Base-by-base conservation (phyloP, 2,888 invertebrate genomes). In the Selenia dentaria region DNA sequence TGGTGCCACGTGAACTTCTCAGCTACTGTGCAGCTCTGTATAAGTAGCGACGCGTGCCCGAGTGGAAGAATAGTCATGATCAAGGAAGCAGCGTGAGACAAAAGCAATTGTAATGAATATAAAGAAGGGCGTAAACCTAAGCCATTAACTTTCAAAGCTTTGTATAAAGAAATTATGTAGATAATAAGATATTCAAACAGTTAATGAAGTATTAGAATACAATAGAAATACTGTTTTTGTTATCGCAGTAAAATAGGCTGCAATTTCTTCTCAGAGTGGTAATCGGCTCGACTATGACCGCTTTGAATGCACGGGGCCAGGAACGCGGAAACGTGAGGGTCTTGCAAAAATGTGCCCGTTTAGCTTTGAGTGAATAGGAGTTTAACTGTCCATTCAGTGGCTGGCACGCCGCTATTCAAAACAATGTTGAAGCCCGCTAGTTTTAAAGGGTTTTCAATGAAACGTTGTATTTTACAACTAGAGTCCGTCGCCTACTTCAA, bases 311-410 rank as follows among this genome's bases (percentile, higher is more conserved):
- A 58, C 54, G 51, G 57, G 49, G 47, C 53, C 51, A 62, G 72
- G 83, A 83, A 83, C 70, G 83, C 83, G 83, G 83, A 83, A 83
- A 78, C 74, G 67, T 63, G 62, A 70, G 69, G 65, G 68, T 69
- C 57, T 56, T 58, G 70, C 78, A 79, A 83, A 81, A 80, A 79
- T 80, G 72, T 74, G 71, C 64, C 72, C 71, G 74, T 79, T 79
- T 77, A 69, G 62, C 69, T 71, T 68, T 79, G 78, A 81, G 80
- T 81, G 79, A 83, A 83, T 83, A 76, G 79, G 68, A 76, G 67
- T 76, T 82, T 78, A 79, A 83, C 77, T 77, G 74, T 79, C 81
- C 82, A 83, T 83, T 83, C 79, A 83, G 67, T 59, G 67, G 67
- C 60, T 61, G 66, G 67, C 67, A 67, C 68, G 70, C 62, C 70